Conservation (phyloP, 2,888 invertebrate species). For the Sympetrum striolatum region DNA sequence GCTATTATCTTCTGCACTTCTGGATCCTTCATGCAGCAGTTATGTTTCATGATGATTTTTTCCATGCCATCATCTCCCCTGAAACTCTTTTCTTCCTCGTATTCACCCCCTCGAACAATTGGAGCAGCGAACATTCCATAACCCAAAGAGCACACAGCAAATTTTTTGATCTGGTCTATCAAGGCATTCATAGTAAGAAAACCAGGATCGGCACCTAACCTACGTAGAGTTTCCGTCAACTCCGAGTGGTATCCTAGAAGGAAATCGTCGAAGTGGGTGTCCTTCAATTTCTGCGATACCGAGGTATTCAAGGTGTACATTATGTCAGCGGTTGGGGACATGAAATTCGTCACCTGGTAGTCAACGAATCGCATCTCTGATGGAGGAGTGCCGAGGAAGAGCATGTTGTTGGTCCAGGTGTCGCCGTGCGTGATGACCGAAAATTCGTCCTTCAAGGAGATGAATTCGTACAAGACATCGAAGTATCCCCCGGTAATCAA, state of each 20-base stretch:
- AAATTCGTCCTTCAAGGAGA: background rate
- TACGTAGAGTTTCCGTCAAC: background rate
- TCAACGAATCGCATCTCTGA: background rate
- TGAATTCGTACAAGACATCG: background rate
- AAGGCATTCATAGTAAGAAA: background rate
- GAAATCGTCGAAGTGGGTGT: background rate
- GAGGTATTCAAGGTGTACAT: background rate
- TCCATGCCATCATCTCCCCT: background rate
- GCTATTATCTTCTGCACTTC: background rate
- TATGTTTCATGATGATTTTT: background rate
- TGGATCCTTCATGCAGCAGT: background rate
- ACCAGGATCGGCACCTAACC: background rate
- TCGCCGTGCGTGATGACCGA: conserved; percentile 7
- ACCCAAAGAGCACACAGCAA: background rate
- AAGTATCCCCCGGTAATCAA: background rate
- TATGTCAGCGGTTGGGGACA: background rate
- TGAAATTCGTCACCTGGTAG: background rate
- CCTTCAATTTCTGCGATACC: background rate
- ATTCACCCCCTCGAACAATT: background rate
- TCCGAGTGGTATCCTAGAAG: background rate
- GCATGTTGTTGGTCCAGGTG: background rate
- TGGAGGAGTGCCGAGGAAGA: background rate
- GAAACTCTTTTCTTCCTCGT: background rate
- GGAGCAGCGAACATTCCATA: background rate
- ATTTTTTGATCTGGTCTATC: background rate